A percentile compares a stretch with the other conserved stretches of the same genome.
phyloP scores from a whole-genome alignment of 2,113 vertebrate species.

The Poeciliopsis prolifica region DNA sequence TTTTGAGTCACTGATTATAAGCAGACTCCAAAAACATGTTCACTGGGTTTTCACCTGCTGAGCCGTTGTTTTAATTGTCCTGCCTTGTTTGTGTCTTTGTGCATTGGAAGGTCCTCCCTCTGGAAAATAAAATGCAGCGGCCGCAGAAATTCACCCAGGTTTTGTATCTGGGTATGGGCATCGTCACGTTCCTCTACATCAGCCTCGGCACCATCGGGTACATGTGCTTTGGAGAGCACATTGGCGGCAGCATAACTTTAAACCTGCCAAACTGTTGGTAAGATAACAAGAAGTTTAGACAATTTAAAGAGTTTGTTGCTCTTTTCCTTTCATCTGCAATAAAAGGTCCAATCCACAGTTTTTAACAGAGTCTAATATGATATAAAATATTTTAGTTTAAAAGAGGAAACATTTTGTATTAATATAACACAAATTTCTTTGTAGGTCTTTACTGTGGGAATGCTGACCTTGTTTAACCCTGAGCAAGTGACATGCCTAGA shows the following conservation, averaged over 20 bases:
- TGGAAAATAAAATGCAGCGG: conserved; percentile 97
- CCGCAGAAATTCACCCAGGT: conserved; percentile 84
- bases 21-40: background rate
- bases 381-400: background rate
- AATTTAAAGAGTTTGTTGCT: background rate
- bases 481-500: background rate
- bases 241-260: conserved; percentile 91
- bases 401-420: background rate
- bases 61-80: background rate
- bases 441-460: no score
- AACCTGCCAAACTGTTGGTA: conserved; percentile 97
- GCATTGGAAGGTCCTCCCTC: conserved; percentile 86
- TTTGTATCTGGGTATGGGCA: conserved; percentile 89
- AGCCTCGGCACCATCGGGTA: conserved; percentile 90
- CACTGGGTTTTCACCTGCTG: background rate
- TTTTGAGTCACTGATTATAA: background rate
- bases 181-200: conserved; percentile 89
- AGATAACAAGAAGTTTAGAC: conserved; percentile 30
- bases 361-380: background rate
- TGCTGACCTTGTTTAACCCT: background rate
- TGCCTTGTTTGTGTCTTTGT: conserved; percentile 5
- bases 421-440: background rate
- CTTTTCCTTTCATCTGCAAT: background rate
- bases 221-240: conserved; percentile 85
- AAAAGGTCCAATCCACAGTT: background rate